Evolutionary conservation across 2,797 vertebrate genomes (phyloP).

Genomic region (Brachyrhaphis roseni): DNA sequence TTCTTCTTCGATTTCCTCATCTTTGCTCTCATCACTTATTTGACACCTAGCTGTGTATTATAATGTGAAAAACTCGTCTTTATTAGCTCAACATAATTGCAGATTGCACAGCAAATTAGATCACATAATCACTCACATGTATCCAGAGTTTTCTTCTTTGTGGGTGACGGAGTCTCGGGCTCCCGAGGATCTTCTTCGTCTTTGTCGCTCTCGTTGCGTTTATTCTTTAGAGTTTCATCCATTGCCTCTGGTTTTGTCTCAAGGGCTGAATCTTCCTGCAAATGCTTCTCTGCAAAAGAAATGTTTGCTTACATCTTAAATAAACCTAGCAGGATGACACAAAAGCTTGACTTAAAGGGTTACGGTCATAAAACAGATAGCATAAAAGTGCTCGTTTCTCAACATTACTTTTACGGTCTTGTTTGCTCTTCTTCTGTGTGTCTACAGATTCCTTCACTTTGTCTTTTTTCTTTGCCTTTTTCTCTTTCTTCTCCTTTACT

Average conservation of each 20-base stretch:
- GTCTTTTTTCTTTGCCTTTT: slow-evolving; percentile 65
- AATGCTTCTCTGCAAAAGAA: slow-evolving; percentile 58
- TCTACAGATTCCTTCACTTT: slow-evolving; percentile 61
- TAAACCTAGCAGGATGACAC: not conserved
- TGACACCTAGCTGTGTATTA: slow-evolving; percentile 72
- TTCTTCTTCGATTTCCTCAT: slow-evolving; percentile 58
- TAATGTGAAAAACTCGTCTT: not conserved
- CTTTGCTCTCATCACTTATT: slow-evolving; percentile 78
- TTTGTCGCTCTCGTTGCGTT: slow-evolving; percentile 45
- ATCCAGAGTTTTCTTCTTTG: slow-evolving; percentile 68
- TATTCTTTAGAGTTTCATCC: slow-evolving; percentile 41
- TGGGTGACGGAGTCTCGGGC: slow-evolving; percentile 48
- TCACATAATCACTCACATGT: slow-evolving; percentile 62
- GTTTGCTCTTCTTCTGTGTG: slow-evolving; percentile 51
- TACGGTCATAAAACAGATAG: not conserved
- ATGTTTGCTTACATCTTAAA: not conserved
- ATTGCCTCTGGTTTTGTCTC: slow-evolving; percentile 56
- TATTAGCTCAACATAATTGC: not conserved
- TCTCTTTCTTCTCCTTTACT: slow-evolving; percentile 57
- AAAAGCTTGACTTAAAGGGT: not conserved
- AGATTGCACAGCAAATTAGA: not conserved
- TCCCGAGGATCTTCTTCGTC: slow-evolving; percentile 47
- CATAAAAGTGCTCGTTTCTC: not conserved
- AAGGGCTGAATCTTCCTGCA: slow-evolving; percentile 32
- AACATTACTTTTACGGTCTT: slow-evolving; percentile 64